Percentiles rank a stretch among this genome's conserved stretches.
Conservation (phyloP, 2,113 vertebrate species). For the Ptychochromis oligacanthus region DNA sequence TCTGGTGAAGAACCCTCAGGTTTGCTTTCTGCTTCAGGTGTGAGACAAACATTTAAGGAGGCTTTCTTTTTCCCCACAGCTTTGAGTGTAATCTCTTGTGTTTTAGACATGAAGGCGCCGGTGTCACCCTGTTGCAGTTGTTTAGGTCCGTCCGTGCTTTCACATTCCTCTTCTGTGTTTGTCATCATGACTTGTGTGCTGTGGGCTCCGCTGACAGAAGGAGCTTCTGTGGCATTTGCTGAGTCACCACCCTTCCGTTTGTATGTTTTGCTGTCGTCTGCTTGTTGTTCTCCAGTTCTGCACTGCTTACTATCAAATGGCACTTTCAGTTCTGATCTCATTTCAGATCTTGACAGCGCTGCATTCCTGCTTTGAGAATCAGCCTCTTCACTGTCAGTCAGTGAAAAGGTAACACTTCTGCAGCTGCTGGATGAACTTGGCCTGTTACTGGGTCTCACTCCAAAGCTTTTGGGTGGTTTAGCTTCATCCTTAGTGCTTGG, state of each 20-base stretch:
- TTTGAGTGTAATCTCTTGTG: constrained; percentile 75
- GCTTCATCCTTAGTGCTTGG: constrained; percentile 34
- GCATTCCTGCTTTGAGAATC: constrained; percentile 48
- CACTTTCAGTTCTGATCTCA: constrained; percentile 56
- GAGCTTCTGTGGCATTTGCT: constrained; percentile 57
- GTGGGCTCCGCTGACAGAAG: constrained; percentile 51
- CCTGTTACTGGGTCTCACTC: constrained; percentile 38
- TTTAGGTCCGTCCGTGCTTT: constrained; percentile 63
- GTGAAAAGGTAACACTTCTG: constrained; percentile 59
- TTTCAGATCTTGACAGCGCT: constrained; percentile 37
- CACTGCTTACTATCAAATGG: constrained; percentile 61
- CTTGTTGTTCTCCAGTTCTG: constrained; percentile 32
- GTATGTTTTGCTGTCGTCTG: constrained; percentile 46
- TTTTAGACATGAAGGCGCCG: constrained; percentile 68
- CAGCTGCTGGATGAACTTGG: constrained; percentile 63
- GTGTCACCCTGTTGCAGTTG: constrained; percentile 61
- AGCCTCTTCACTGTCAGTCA: constrained; percentile 49
- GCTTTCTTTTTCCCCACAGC: constrained; percentile 74
- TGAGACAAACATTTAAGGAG: constrained; percentile 65
- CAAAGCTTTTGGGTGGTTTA: constrained; percentile 43
- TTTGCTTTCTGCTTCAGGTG: constrained; percentile 70
- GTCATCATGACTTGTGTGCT: constrained; percentile 44
- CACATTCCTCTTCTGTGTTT: constrained; percentile 66
- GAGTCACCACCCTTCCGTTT: constrained; percentile 60
- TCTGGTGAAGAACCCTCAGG: constrained; percentile 27